phyloP scores from a whole-genome alignment of 2,797 vertebrate genomes.

The Lacerta agilis region DNA sequence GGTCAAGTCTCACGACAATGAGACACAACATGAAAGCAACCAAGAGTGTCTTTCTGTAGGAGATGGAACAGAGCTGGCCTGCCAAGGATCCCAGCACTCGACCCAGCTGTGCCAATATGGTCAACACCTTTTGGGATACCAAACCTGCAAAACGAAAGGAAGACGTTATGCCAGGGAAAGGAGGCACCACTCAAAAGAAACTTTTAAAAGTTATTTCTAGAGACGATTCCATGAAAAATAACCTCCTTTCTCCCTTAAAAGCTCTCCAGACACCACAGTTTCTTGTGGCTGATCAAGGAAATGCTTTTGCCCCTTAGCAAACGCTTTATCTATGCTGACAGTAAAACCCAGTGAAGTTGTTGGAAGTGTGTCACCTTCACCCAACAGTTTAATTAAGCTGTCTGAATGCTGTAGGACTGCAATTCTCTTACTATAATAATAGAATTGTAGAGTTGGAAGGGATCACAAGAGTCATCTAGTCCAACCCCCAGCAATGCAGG shows the following conservation, averaged over 20 bases:
- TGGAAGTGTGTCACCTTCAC: neutral
- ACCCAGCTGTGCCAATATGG: slow-evolving; percentile 76
- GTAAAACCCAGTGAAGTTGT: neutral
- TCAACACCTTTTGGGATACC: slow-evolving; percentile 76
- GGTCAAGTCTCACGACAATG: slow-evolving; percentile 88
- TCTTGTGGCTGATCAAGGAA: neutral
- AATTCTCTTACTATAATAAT: neutral
- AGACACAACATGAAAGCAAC: slow-evolving; percentile 86
- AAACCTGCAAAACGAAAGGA: slow-evolving; percentile 75
- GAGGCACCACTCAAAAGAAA: neutral
- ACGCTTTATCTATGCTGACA: neutral
- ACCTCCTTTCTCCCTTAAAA: neutral
- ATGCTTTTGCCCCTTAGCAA: neutral
- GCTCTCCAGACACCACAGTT: neutral
- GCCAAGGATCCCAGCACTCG: slow-evolving; percentile 74
- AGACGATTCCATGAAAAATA: neutral
- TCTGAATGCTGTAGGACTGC: neutral
- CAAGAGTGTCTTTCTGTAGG: slow-evolving; percentile 82
- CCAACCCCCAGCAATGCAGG: too few relatives aligned
- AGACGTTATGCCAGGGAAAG: neutral
- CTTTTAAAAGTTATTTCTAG: neutral
- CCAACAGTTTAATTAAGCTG: neutral
- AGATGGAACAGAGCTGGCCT: slow-evolving; percentile 74
- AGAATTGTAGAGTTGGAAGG: too few relatives aligned
- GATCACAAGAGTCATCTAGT: too few relatives aligned